phyloP scores from a whole-genome alignment of 2,797 vertebrate species.

The Nannoperca australis region DNA sequence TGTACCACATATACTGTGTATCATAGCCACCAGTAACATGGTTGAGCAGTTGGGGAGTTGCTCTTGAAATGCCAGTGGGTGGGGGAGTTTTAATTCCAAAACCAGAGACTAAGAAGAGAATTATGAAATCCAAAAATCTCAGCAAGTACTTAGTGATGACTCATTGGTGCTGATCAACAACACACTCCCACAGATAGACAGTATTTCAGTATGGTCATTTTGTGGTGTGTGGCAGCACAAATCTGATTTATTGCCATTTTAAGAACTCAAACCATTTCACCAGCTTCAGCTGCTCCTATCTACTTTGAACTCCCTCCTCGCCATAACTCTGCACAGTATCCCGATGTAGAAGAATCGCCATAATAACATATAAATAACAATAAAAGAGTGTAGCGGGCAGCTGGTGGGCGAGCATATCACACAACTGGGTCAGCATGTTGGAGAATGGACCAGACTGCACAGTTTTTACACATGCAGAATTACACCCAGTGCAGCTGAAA shows the following conservation, averaged over 20 bases:
- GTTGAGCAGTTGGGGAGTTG: background rate
- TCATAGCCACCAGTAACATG: background rate
- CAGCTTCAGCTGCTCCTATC: slow-evolving; percentile 20
- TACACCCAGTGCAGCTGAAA: slow-evolving; percentile 35
- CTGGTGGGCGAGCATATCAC: slow-evolving; percentile 52
- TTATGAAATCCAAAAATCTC: slow-evolving; percentile 47
- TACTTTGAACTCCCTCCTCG: background rate
- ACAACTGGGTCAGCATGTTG: slow-evolving; percentile 59
- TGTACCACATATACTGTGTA: background rate
- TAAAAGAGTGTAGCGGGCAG: slow-evolving; percentile 52
- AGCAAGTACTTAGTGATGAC: slow-evolving; percentile 20
- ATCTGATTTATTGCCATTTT: slow-evolving; percentile 27
- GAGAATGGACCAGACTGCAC: slow-evolving; percentile 35
- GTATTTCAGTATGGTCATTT: slow-evolving; percentile 32
- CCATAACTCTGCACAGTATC: slow-evolving; percentile 31
- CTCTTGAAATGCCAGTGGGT: slow-evolving; percentile 27
- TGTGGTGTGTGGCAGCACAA: slow-evolving; percentile 24
- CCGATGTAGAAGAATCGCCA: slow-evolving; percentile 45
- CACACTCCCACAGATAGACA: slow-evolving; percentile 27
- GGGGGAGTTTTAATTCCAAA: slow-evolving; percentile 20
- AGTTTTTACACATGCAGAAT: slow-evolving; percentile 25
- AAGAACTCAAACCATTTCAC: slow-evolving; percentile 26
- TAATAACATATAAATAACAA: slow-evolving; percentile 55
- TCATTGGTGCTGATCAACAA: slow-evolving; percentile 33
- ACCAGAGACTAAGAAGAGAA: slow-evolving; percentile 19